Evolutionary conservation across 2,113 vertebrate genomes (phyloP), one percentile per base, ranked within the genome.

Genomic region (Tauraco erythrolophus): DNA sequence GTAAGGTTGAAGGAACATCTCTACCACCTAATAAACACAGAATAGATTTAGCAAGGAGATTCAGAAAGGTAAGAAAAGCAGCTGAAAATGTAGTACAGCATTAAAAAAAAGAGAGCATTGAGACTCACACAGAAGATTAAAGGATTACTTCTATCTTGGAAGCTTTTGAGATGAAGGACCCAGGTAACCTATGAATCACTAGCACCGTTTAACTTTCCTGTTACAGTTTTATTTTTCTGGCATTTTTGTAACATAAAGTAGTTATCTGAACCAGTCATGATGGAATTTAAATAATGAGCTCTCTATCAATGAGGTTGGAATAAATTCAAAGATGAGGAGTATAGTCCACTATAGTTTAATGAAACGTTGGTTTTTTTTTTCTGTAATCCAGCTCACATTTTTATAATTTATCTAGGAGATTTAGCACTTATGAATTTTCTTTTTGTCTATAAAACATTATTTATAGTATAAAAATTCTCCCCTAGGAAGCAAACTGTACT

Each of bases 81-180:
- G 43, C 68, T 89, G 41, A 87, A 96, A 94, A 80, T 65, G 39
- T 85, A 86, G 57, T 45, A 33, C n/a, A 71, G 82, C 84, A 69
- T 93, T 95, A 88, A 91, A 92, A 91, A 92, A 91, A 80, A 72
- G 60, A 94, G 84, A 86, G 22, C 39, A 54, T 84, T 68, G 87
- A 96, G 79, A 94, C 61, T 92, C 24, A 11, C 41, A 71, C 30
- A 41, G 84, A 74, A 95, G 95, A 96, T 96, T 94, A 96, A 96
- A 97, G 81, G 88, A 97, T 94, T 96, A 82, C 60, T 91, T 95
- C 84, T 83, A 19, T 70, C 78, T 88, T 50, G 39, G 84, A 96
- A 97, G 48, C 7, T 84, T 96, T 88, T 88, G 80, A 95, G 66
- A 91, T n/a, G 78, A 89, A 92, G 78, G 28, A 78, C 62, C 69